Percentiles rank a stretch among this genome's conserved stretches.
These are phyloP conservation scores for Odontesthes bonariensis DNA, from an alignment of 2,113 vertebrate genomes.

Conservation along the genomic window DNA sequence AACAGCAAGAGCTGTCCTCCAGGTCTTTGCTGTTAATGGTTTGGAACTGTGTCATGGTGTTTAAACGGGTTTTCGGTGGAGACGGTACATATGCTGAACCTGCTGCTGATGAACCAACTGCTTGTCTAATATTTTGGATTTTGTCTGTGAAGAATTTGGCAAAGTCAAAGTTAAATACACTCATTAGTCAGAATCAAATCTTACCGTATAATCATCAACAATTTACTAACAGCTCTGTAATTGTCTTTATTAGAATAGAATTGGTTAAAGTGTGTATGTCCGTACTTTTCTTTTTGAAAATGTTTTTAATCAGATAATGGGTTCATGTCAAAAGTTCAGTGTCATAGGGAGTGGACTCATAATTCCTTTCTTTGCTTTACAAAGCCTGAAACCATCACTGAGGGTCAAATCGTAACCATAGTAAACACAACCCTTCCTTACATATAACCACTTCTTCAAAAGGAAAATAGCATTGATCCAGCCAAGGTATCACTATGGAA, in stretches of 20 bases:
- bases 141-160: too few relatives aligned
- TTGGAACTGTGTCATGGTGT: too few relatives aligned
- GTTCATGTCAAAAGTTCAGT: not conserved
- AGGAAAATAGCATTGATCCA: constrained; percentile 12
- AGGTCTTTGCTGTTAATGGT: too few relatives aligned
- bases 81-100: too few relatives aligned
- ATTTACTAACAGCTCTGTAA: constrained; percentile 5
- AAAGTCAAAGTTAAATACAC: too few relatives aligned
- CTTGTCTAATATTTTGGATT: too few relatives aligned
- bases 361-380: not conserved
- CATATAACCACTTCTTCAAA: not conserved
- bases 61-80: too few relatives aligned
- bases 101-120: too few relatives aligned
- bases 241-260: constrained; percentile 4
- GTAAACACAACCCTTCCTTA: constrained; percentile 23
- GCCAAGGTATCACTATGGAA: constrained; percentile 47
- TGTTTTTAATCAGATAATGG: not conserved
- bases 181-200: constrained; percentile 9
- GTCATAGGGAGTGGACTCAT: not conserved
- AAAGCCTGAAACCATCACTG: not conserved
- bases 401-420: constrained; percentile 2
- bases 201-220: not conserved
- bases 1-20: too few relatives aligned
- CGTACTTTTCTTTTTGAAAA: not conserved
- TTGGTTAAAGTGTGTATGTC: not conserved